phyloP scores from a whole-genome alignment of 2,113 vertebrate genomes.

The Hepsetus odoe region DNA sequence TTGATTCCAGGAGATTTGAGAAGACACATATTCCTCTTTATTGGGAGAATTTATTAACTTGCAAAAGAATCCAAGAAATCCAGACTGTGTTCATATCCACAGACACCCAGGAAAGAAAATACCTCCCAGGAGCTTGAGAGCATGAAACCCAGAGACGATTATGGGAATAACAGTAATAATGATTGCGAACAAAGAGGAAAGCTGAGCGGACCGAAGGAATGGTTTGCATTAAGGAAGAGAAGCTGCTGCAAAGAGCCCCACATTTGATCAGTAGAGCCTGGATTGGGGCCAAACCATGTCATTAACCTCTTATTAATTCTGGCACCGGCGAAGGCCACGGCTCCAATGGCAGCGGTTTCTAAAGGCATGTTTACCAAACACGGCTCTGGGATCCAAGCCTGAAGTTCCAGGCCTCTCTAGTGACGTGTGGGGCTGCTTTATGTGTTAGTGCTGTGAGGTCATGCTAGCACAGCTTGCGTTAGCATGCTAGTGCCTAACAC shows the following conservation, averaged over 20 bases:
- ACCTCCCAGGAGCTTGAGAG: not conserved
- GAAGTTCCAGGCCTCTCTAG: slow-evolving; percentile 66
- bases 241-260: slow-evolving; percentile 64
- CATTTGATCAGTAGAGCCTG: slow-evolving; percentile 68
- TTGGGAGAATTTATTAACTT: not conserved
- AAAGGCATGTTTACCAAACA: slow-evolving; percentile 75
- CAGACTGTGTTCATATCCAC: not conserved
- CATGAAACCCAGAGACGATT: not conserved
- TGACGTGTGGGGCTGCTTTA: slow-evolving; percentile 68
- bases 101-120: not conserved
- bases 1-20: not conserved
- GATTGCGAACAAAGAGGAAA: not conserved
- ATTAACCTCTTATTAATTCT: slow-evolving; percentile 75
- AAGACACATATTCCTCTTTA: not conserved
- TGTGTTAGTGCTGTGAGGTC: slow-evolving; percentile 64
- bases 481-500: not conserved
- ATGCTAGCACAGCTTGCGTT: slow-evolving; percentile 35
- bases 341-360: slow-evolving; percentile 72
- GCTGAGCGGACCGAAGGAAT: slow-evolving; percentile 47
- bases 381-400: slow-evolving; percentile 56
- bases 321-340: slow-evolving; percentile 66
- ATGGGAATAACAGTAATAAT: not conserved
- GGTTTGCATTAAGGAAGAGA: slow-evolving; percentile 71
- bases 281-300: slow-evolving; percentile 70
- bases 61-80: not conserved